A percentile compares a stretch with the other conserved stretches of the same genome.
Conservation (phyloP, 2,113 vertebrate genomes). For the Hylia prasina region DNA sequence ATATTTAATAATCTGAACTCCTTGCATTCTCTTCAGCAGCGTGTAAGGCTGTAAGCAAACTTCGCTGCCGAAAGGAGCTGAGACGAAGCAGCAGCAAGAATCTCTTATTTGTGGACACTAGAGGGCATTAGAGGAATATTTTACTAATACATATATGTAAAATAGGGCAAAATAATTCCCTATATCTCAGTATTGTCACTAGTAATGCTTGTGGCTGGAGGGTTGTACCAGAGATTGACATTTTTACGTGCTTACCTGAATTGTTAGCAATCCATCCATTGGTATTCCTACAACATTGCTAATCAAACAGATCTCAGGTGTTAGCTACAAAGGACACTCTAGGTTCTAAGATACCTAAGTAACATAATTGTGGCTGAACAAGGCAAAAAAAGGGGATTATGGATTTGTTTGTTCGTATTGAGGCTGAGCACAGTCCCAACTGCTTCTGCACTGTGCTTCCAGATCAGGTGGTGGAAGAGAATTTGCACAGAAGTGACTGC, state of each 20-base stretch:
- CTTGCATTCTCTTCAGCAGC: background rate
- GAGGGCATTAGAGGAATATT: slow-evolving; percentile 19
- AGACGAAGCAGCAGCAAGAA: background rate
- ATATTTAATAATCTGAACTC: background rate
- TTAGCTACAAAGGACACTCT: background rate
- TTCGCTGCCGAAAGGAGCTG: background rate
- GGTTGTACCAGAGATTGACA: background rate
- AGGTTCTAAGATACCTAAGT: background rate
- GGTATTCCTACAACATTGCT: background rate
- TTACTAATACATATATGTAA: background rate
- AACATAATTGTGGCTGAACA: background rate
- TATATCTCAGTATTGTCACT: background rate
- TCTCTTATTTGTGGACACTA: background rate
- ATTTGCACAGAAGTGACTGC: background rate
- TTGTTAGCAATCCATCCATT: background rate
- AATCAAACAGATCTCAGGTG: background rate
- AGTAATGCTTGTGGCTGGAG: accelerated
- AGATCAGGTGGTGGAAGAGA: background rate
- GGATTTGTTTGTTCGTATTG: background rate
- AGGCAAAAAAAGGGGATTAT: background rate
- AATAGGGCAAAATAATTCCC: background rate
- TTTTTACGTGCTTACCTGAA: background rate
- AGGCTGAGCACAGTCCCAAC: background rate
- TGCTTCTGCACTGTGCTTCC: background rate
- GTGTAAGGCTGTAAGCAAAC: background rate